phyloP scores from a whole-genome alignment of 2,113 vertebrate genomes.

The Setophaga coronata region DNA sequence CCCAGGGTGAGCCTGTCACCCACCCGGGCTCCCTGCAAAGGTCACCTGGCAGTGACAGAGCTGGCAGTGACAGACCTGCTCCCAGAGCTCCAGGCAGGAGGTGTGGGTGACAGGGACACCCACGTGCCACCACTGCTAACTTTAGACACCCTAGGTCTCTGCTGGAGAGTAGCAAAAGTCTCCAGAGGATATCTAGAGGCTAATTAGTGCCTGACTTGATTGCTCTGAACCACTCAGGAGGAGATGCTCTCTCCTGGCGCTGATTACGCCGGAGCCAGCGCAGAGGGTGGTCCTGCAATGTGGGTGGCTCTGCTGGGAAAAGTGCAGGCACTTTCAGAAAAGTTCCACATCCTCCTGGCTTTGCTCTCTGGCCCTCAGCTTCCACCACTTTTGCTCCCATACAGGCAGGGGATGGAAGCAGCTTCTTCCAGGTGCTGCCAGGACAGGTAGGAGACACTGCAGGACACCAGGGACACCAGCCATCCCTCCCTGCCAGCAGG shows the following conservation, averaged over 20 bases:
- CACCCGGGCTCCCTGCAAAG: neutral
- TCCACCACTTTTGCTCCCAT: neutral
- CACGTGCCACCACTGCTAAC: neutral
- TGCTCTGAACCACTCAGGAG: neutral
- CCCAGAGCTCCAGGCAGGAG: neutral
- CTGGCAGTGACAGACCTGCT: neutral
- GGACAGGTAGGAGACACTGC: fast-evolving
- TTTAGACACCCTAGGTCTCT: neutral
- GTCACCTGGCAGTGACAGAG: neutral
- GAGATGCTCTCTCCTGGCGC: neutral
- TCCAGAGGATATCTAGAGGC: neutral
- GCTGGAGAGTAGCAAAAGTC: neutral
- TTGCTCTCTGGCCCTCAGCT: neutral
- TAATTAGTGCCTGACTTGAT: neutral
- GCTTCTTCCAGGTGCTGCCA: neutral
- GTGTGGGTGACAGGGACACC: neutral
- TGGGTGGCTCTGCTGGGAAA: neutral
- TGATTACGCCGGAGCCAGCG: fast-evolving
- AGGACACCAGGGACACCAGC: neutral
- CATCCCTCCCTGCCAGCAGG: neutral
- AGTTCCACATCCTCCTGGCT: neutral
- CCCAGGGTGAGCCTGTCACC: neutral
- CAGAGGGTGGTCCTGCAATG: neutral
- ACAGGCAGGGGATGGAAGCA: neutral
- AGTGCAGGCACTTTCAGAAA: neutral